Conservation (phyloP, 1,140 invertebrate species). For the Brachionus manjavacas region DNA sequence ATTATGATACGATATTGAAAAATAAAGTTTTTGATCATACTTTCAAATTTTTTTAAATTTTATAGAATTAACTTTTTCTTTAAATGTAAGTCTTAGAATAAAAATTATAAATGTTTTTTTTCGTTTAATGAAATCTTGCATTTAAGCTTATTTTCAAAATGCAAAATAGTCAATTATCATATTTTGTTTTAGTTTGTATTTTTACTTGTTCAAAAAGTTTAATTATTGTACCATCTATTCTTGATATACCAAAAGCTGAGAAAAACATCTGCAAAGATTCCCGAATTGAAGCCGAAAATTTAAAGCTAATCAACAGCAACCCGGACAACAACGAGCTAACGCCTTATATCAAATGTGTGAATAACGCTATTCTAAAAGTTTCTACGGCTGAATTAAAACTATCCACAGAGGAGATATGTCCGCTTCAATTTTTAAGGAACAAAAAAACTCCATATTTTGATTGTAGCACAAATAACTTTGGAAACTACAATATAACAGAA, state of each 20-base stretch:
- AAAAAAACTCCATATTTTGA: neutral
- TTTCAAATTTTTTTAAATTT: neutral
- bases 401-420: neutral
- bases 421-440: neutral
- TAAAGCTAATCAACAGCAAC: neutral
- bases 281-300: neutral
- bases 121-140: neutral
- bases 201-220: neutral
- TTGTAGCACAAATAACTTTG: neutral
- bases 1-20: neutral
- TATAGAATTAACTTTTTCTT: neutral
- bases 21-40: neutral
- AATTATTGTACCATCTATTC: neutral
- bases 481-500: neutral
- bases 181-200: neutral
- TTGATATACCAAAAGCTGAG: conserved; percentile 6
- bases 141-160: neutral
- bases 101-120: neutral
- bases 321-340: neutral
- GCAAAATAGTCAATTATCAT: neutral
- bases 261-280: neutral
- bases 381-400: neutral
- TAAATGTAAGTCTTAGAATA: neutral
- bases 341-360: neutral
- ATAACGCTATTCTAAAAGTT: conserved; percentile 21